phyloP scores from a whole-genome alignment of 1,140 invertebrate species.

The Nixonia krombeini region DNA sequence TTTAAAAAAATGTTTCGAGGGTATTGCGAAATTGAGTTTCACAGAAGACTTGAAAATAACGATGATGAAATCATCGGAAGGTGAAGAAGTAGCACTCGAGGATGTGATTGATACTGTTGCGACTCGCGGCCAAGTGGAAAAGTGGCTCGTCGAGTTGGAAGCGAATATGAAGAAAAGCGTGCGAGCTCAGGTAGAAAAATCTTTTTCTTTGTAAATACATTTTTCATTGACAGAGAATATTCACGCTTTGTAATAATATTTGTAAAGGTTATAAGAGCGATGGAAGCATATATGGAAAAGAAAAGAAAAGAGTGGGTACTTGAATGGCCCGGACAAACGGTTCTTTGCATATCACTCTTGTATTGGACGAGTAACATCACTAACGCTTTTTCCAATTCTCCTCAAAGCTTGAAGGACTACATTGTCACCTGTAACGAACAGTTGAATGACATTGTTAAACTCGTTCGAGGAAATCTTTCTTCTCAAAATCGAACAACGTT shows the following conservation, averaged over 20 bases:
- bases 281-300: conserved; percentile 78
- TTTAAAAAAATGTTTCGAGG: conserved; percentile 97
- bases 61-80: conserved; percentile 91
- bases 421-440: conserved; percentile 75
- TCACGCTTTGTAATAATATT: conserved; percentile 10
- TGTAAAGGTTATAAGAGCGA: conserved; percentile 70
- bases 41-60: conserved; percentile 90
- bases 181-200: conserved; percentile 79
- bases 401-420: conserved; percentile 72
- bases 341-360: conserved; percentile 88
- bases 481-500: conserved; percentile 92
- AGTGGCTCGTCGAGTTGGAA: conserved; percentile 95
- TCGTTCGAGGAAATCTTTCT: conserved; percentile 89
- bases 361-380: conserved; percentile 94
- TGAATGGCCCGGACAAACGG: conserved; percentile 89
- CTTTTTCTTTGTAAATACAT: too few relatives aligned
- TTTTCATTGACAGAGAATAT: too few relatives aligned
- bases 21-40: conserved; percentile 89
- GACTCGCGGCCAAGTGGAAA: conserved; percentile 96
- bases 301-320: conserved; percentile 86
- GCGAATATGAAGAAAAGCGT: conserved; percentile 91
- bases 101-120: conserved; percentile 88
- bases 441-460: conserved; percentile 88
- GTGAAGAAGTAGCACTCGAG: conserved; percentile 84
- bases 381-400: conserved; percentile 76